Evolutionary conservation across 2,113 vertebrate genomes (phyloP), one percentile per base, ranked within the genome.

Genomic region (Scartelaos histophorus): DNA sequence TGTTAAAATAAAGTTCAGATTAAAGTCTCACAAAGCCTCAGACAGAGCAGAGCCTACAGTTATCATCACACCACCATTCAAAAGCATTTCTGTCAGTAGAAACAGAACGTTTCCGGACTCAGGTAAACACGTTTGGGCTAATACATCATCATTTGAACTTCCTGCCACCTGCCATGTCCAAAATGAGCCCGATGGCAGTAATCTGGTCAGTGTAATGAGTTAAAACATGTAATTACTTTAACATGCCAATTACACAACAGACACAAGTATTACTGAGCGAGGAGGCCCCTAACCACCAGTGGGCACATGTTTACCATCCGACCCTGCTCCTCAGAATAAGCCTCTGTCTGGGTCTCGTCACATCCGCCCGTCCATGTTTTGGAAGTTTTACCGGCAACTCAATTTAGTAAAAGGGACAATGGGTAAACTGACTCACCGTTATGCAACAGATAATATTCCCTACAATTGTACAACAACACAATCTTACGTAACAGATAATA

Each of bases 261-360:
- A 64, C 34, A 73, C 67, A 66, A 70, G 56, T 65, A 22, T 29
- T 43, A 19, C 54, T 24, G 67, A 38, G 74, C 43, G 61, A 71
- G 25, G 46, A 66, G 69, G 79, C 81, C 72, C 34, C 74, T 78
- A 85, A 71, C 61, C 67, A 85, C 13, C 85, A 75, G 56, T 22
- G 10, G 49, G 21, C 79, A 88, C 82, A 86, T 87, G 87, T 82
- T 86, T 83, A 84, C 81, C 73, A 85, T 84, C 72, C 73, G 57
- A 73, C 43, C 22, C 64, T 78, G 49, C 88, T 58, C 45, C 70
- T 78, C 74, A 81, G 82, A 81, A 86, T 82, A 75, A 79, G 70
- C 66, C 58, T 69, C 66, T 71, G 60, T 80, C 85, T 77, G 71
- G 67, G 70, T 82, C 71, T 67, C 49, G n/a, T 80, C 83, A 81